phyloP scores from a whole-genome alignment of 2,797 vertebrate species.

The Oryzias sinensis region DNA sequence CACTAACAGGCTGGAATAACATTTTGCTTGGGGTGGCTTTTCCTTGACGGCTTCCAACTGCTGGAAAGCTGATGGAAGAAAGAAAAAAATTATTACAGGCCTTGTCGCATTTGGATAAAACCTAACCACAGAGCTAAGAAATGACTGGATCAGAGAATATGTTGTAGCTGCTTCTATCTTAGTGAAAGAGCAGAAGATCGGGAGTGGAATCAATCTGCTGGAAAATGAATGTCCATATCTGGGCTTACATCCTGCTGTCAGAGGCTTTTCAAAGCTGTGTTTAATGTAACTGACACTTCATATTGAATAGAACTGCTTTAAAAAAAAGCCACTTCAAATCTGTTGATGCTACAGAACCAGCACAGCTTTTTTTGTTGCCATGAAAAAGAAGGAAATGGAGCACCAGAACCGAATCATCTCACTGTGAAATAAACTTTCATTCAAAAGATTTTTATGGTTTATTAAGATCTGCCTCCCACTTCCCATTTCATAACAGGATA shows the following conservation, averaged over 20 bases:
- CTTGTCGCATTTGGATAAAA: constrained; percentile 75
- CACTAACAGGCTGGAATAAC: constrained; percentile 84
- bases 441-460: constrained; percentile 38
- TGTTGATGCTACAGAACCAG: constrained; percentile 30
- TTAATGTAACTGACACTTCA: constrained; percentile 64
- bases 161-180: constrained; percentile 63
- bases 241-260: constrained; percentile 52
- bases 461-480: constrained; percentile 51
- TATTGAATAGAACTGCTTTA: constrained; percentile 48
- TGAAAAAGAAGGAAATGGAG: constrained; percentile 4
- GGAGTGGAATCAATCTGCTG: constrained; percentile 62
- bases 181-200: constrained; percentile 54
- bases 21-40: constrained; percentile 82
- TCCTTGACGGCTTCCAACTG: constrained; percentile 78
- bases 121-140: constrained; percentile 72
- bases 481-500: constrained; percentile 73
- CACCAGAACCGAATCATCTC: constrained; percentile 17
- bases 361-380: constrained; percentile 25
- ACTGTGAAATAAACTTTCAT: constrained; percentile 33
- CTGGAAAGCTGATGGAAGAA: constrained; percentile 77
- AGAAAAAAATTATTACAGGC: constrained; percentile 78
- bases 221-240: constrained; percentile 71
- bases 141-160: constrained; percentile 64
- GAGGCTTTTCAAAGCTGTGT: constrained; percentile 53
- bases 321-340: constrained; percentile 40